Evolutionary conservation across 2,888 invertebrate genomes (phyloP).

Genomic region (Acrocyrtus sp.): DNA sequence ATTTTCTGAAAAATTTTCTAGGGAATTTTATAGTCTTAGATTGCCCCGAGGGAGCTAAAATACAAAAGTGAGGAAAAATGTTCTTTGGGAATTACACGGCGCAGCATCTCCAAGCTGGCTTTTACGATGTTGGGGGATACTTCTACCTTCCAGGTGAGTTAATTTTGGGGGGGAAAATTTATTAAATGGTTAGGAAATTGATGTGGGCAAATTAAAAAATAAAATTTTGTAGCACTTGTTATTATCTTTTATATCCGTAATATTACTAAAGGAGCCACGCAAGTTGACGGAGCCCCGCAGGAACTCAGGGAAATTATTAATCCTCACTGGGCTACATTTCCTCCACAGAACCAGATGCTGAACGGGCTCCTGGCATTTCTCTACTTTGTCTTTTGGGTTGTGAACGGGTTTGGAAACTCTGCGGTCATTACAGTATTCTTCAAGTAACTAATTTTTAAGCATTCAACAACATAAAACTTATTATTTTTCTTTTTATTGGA

Average conservation of each 20-base stretch:
- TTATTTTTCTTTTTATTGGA: background rate
- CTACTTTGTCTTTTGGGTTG: slow-evolving; percentile 52
- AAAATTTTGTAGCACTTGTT: background rate
- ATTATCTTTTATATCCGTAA: background rate
- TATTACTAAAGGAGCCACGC: slow-evolving; percentile 23
- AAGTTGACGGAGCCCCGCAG: slow-evolving; percentile 59
- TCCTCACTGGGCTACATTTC: slow-evolving; percentile 64
- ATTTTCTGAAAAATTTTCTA: too few relatives aligned
- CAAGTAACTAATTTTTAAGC: slow-evolving; percentile 13
- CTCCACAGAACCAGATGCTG: slow-evolving; percentile 64
- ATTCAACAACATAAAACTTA: background rate
- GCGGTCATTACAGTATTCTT: slow-evolving; percentile 54
- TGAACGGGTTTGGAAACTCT: slow-evolving; percentile 64
- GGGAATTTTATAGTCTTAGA: too few relatives aligned
- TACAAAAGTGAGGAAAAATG: too few relatives aligned
- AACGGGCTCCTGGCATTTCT: slow-evolving; percentile 63
- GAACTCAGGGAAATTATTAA: slow-evolving; percentile 63
- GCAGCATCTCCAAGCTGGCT: too few relatives aligned
- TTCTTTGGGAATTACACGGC: too few relatives aligned
- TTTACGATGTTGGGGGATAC: slow-evolving; percentile 32
- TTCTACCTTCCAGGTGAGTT: slow-evolving; percentile 28
- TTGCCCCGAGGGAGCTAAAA: too few relatives aligned
- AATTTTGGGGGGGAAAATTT: background rate
- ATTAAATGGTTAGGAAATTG: too few relatives aligned
- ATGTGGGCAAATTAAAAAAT: background rate